Conservation (phyloP, 1,140 invertebrate genomes). For the Procambarus virginalis region DNA sequence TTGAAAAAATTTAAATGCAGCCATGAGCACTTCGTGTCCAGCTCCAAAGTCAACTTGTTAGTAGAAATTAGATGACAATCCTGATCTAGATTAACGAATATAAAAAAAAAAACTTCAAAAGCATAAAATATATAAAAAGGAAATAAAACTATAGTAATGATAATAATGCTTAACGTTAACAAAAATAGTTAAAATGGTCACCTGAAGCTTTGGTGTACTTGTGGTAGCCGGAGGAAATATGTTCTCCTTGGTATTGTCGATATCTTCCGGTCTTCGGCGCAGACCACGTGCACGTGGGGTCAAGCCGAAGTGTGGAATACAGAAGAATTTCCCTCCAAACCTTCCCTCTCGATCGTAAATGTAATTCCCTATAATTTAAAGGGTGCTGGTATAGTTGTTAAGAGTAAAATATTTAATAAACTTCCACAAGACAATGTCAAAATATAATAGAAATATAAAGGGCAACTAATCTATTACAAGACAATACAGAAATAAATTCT, state of each 20-base stretch:
- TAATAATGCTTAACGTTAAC: background rate
- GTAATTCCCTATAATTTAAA: slow-evolving; percentile 78
- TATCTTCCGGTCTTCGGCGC: slow-evolving; percentile 28
- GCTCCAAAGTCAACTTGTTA: no score
- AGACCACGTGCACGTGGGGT: slow-evolving; percentile 57
- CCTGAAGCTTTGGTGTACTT: slow-evolving; percentile 11
- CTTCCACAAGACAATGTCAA: no score
- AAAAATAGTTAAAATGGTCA: background rate
- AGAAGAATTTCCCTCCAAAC: slow-evolving; percentile 85
- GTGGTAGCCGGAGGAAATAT: slow-evolving; percentile 38
- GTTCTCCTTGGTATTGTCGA: slow-evolving; percentile 56
- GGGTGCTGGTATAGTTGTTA: background rate
- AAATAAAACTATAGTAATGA: background rate
- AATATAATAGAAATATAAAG: no score
- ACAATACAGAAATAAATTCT: no score
- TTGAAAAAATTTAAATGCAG: no score
- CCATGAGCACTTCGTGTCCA: no score
- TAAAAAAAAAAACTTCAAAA: no score
- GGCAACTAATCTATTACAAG: no score
- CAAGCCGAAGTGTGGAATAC: slow-evolving; percentile 82
- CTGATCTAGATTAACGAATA: no score
- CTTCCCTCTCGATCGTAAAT: slow-evolving; percentile 84
- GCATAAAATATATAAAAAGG: background rate
- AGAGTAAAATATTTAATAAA: no score
- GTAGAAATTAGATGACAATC: no score